Conservation (phyloP, 2,888 invertebrate genomes). For the Octodonta nipae region DNA sequence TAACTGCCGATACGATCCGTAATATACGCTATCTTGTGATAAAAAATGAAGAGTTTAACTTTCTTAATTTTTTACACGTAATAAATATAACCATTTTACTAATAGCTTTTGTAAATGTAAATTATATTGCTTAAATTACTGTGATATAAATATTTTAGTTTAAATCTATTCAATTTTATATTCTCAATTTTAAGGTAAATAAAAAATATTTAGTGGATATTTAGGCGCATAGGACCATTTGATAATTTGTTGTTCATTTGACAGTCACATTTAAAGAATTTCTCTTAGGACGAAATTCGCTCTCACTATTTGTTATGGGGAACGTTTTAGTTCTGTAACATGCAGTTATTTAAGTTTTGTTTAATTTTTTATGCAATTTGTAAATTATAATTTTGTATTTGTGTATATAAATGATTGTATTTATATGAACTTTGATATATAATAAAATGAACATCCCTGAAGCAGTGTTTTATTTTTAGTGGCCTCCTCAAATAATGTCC, state of each 20-base stretch:
- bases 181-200: conserved; percentile 5
- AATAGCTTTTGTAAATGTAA: conserved; percentile 10
- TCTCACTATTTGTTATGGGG: conserved; percentile 5
- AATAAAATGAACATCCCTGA: no score
- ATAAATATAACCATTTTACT: conserved; percentile 5
- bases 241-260: no score
- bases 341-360: conserved; percentile 11
- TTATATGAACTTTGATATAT: conserved; percentile 11
- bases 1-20: conserved; percentile 10
- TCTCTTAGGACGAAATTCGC: conserved; percentile 1
- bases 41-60: conserved; percentile 2
- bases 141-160: conserved; percentile 15
- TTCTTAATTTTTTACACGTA: conserved; percentile 9
- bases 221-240: no score
- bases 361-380: conserved; percentile 15
- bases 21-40: conserved; percentile 14
- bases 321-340: conserved; percentile 19
- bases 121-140: conserved; percentile 16
- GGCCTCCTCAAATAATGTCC: no score
- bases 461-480: no score
- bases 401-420: conserved; percentile 16
- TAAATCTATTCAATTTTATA: conserved; percentile 3
- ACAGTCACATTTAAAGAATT: no score
- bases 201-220: conserved; percentile 6
- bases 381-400: conserved; percentile 14